Conservation (phyloP, 2,888 invertebrate genomes). For the Diarsia dahlii region DNA sequence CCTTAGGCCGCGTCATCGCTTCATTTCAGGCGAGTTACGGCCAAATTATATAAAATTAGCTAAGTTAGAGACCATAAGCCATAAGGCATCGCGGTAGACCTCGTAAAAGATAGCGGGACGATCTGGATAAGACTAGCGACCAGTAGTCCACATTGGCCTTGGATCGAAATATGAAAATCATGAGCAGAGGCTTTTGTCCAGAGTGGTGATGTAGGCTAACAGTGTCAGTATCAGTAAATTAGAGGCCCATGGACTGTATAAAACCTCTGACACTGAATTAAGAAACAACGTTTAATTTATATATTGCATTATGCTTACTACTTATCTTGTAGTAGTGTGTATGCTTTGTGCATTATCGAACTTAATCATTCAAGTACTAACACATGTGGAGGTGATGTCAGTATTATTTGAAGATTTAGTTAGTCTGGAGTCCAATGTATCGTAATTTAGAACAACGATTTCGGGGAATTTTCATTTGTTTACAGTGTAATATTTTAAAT, state of each 20-base stretch:
- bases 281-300: not conserved
- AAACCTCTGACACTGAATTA: too few species aligned
- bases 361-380: conserved; percentile 11
- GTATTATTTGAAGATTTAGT: not conserved
- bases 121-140: too few species aligned
- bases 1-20: not conserved
- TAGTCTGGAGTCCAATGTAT: not conserved
- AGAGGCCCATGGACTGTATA: too few species aligned
- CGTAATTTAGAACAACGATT: not conserved
- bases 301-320: not conserved
- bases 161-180: too few species aligned
- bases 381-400: conserved; percentile 14
- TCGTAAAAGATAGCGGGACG: too few species aligned
- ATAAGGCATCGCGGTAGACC: too few species aligned
- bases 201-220: too few species aligned
- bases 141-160: too few species aligned
- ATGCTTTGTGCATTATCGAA: not conserved
- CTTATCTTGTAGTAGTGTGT: not conserved
- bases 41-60: too few species aligned
- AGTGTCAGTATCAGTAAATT: too few species aligned
- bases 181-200: too few species aligned
- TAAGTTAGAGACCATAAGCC: too few species aligned
- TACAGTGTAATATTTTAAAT: not conserved
- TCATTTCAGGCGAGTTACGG: not conserved
- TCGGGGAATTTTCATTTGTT: not conserved